Evolutionary conservation across 2,888 invertebrate species (phyloP).

Genomic region (Noctua pronuba): DNA sequence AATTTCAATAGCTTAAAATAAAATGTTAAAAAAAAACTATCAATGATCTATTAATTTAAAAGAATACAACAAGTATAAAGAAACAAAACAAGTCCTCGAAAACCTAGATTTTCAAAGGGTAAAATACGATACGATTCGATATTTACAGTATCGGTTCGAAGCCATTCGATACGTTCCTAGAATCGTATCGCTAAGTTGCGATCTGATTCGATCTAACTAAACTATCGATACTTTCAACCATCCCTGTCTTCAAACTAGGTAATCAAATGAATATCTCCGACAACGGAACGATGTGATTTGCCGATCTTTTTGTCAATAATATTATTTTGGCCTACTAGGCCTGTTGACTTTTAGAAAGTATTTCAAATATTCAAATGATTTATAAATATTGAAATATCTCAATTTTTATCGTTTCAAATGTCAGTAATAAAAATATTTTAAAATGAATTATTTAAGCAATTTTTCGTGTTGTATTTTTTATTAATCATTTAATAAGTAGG

Average conservation of each 20-base stretch:
- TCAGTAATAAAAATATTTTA: constrained; percentile 22
- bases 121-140: background rate
- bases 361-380: constrained; percentile 27
- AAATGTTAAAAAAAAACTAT: too few species aligned
- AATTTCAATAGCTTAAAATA: too few species aligned
- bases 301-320: constrained; percentile 26
- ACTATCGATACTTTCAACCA: background rate
- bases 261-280: constrained; percentile 33
- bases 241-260: constrained; percentile 27
- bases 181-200: background rate
- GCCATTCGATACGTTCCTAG: background rate
- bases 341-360: constrained; percentile 57
- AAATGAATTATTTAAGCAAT: constrained; percentile 19
- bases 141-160: background rate
- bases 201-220: background rate
- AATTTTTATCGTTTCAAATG: constrained; percentile 28
- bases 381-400: constrained; percentile 41
- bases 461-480: constrained; percentile 29
- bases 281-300: constrained; percentile 19
- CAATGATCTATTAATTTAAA: background rate
- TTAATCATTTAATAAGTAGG: constrained; percentile 9
- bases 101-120: background rate
- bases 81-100: background rate
- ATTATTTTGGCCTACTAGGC: constrained; percentile 28
- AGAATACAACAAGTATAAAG: background rate